These are phyloP conservation scores for Passerina amoena DNA, from an alignment of 2,113 vertebrate genomes.

Conservation along the genomic window DNA sequence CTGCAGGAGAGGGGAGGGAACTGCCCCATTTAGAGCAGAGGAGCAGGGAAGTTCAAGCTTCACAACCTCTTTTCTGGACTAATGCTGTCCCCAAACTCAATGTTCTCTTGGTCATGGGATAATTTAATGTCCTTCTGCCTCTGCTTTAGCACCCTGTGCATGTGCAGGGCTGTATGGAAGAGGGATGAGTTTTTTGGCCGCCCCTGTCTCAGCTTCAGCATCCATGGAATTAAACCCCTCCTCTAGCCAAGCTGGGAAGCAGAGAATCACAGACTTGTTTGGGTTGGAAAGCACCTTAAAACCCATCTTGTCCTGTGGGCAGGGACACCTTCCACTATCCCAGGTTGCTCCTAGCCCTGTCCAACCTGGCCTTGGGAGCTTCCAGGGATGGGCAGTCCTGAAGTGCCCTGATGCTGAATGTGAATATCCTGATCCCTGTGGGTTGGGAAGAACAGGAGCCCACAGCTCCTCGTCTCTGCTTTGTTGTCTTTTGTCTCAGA, in stretches of 20 bases:
- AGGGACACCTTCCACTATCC: neutral
- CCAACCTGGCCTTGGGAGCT: neutral
- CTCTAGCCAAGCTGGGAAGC: neutral
- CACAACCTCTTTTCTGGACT: neutral
- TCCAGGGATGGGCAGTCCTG: neutral
- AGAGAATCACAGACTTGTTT: neutral
- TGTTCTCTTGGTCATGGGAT: neutral
- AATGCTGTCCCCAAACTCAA: accelerated
- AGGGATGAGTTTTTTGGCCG: neutral
- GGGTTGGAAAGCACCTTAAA: neutral
- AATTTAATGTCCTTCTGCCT: neutral
- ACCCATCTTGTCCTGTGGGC: neutral
- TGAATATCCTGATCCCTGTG: neutral
- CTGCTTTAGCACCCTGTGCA: neutral
- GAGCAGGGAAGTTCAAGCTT: neutral
- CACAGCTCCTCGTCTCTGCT: neutral
- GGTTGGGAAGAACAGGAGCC: neutral
- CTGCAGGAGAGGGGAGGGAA: neutral
- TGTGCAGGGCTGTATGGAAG: neutral
- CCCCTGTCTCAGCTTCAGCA: neutral
- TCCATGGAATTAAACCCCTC: neutral
- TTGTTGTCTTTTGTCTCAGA: neutral
- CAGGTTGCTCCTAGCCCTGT: neutral
- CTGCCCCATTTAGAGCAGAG: neutral
- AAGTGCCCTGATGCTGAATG: neutral